Evolutionary conservation across 1,140 invertebrate species (phyloP), one percentile per base, ranked within the genome.

Genomic region (Sogatella furcifera): DNA sequence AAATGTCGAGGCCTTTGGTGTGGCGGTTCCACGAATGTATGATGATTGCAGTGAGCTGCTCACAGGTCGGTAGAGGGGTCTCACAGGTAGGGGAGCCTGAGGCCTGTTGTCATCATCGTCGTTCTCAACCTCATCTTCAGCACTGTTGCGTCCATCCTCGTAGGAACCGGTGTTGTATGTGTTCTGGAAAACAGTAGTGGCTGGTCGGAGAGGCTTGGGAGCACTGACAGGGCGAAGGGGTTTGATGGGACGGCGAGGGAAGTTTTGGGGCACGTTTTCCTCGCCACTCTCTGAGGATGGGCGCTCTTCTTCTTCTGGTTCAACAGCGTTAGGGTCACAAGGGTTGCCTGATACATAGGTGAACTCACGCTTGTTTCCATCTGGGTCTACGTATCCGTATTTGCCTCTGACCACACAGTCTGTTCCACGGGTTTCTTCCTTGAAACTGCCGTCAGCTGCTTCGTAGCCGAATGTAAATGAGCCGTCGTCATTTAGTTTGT

Each of bases 291-390:
- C 59, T 13, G 57, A 57, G 41, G 22, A 59, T 22, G 14, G 56
- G 75, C 73, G 75, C 10, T 86, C 82, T 13, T 87, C 78, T 57
- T 84, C 78, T 17, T 81, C 78, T 11, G 80, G 81, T 53, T 87
- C 81, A 0, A 83, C 82, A 10, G 84, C 85, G 70, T 90, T 89
- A 1, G 88, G 88, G 66, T 91, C 89, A 70, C 89, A 92, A 3
- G 88, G 88, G 68, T 91, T 91, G n/a, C 90, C 90, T n/a, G 88
- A 90, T 1, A 90, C 88, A 70, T 94, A 94, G 1, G 86, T 89
- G 71, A 92, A 92, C 69, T 92, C 88, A 60, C 90, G 73, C 67
- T 90, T 89, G 70, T 91, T 89, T 57, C 91, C 90, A 66, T 91
- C 87, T 1, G 90, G 89, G 70, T 92, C 90, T 15, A 92, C 78